Evolutionary conservation across 2,888 invertebrate genomes (phyloP), one percentile per base, ranked within the genome.

Genomic region (Leptinotarsa juncta): DNA sequence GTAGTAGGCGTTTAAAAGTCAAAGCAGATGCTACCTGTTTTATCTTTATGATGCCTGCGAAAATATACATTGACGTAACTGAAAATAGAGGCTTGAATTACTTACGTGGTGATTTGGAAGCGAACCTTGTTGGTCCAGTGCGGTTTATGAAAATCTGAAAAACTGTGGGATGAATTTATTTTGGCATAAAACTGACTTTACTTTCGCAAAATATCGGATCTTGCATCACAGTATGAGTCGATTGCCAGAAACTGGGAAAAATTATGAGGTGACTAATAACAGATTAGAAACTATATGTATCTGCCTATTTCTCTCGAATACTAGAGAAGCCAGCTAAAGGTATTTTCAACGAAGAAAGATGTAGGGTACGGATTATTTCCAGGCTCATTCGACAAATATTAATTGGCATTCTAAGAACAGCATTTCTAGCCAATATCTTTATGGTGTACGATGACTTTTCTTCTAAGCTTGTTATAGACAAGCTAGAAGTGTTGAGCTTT

Each of bases 11-110:
- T 67, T n/a, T 3, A n/a, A 49, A 16, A 74, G 48, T 71, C 48
- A 62, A n/a, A 62, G 68, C 57, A 71, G 74, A 67, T 71, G 68
- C 71, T 68, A 68, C 49, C 53, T 74, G 67, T 68, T 74, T 55
- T 60, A 65, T 42, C 67, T 71, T 57, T 60, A 65, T 51, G 60
- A 55, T 32, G 67, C 67, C 18, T 55, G 49, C 70, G 20, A 65
- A 73, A 75, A 73, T 42, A 65, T 71, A 68, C 50, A 68, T 57
- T 26, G 26, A 16, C 65, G 55, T 16, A 26, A 57, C 70, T 57
- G 73, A 70, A 76, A 76, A 76, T 76, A 76, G 75, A 71, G 65
- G 68, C 68, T 74, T 71, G 68, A 74, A 74, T 74, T 74, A 76
- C 72, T 70, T 67, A 50, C 32, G 48, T 55, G 53, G 51, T 55